phyloP scores from a whole-genome alignment of 2,888 invertebrate genomes.

The Crematogaster levior region DNA sequence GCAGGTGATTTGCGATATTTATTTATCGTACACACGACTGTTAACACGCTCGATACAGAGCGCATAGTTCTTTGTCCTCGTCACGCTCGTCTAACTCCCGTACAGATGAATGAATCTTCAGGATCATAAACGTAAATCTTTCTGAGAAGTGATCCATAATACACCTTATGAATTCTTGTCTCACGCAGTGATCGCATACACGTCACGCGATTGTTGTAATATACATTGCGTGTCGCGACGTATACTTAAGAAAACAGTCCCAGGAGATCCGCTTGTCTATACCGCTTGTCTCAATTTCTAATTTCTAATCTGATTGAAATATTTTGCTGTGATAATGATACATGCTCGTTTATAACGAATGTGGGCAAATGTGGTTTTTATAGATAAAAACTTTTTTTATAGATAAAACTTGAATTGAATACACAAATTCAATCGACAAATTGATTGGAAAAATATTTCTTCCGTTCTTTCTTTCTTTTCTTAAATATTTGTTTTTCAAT shows the following conservation, averaged over 20 bases:
- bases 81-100: neutral
- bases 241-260: neutral
- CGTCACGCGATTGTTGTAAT: neutral
- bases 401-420: neutral
- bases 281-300: neutral
- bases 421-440: neutral
- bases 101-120: conserved; percentile 38
- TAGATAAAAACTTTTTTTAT: too few relatives aligned
- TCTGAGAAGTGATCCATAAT: conserved; percentile 31
- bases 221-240: too few relatives aligned
- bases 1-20: neutral
- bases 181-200: neutral
- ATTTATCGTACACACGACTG: conserved; percentile 18
- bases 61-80: neutral
- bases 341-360: too few relatives aligned
- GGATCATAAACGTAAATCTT: conserved; percentile 13
- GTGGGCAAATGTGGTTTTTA: too few relatives aligned
- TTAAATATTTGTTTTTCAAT: neutral
- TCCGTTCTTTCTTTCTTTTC: neutral
- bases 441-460: neutral
- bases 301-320: neutral
- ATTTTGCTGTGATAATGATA: neutral
- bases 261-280: neutral
- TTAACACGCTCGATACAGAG: neutral
- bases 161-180: neutral